Conservation (phyloP, 2,113 vertebrate species). For the Actinemys pallida region DNA sequence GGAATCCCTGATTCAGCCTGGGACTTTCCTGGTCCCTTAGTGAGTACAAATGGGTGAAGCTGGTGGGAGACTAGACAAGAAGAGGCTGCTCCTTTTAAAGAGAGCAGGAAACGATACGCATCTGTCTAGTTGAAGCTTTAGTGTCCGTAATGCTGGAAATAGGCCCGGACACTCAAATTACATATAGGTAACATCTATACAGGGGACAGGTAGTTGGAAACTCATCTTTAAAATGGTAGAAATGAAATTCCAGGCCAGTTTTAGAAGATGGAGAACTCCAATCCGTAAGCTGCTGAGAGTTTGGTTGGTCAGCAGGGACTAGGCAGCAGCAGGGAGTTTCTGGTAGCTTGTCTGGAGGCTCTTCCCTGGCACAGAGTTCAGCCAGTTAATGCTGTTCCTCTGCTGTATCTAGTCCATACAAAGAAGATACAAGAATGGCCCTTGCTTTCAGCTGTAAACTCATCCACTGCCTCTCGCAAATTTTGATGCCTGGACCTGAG, state of each 20-base stretch:
- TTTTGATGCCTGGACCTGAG: slow-evolving; percentile 43
- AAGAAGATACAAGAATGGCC: not conserved
- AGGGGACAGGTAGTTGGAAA: slow-evolving; percentile 41
- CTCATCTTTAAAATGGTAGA: not conserved
- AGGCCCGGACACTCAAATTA: slow-evolving; percentile 15
- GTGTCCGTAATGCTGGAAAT: not conserved
- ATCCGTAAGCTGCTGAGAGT: not conserved
- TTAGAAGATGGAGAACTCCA: not conserved
- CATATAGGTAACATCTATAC: not conserved
- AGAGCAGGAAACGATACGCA: not conserved
- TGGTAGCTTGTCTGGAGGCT: slow-evolving; percentile 52
- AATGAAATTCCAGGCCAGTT: not conserved
- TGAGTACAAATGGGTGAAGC: slow-evolving; percentile 16
- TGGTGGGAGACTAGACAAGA: not conserved
- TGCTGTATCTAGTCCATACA: slow-evolving; percentile 42
- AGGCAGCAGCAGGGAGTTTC: slow-evolving; percentile 58
- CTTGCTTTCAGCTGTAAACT: not conserved
- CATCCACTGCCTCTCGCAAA: slow-evolving; percentile 39
- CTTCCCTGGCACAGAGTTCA: slow-evolving; percentile 61
- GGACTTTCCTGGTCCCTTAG: slow-evolving; percentile 47
- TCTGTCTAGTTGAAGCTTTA: fast-evolving
- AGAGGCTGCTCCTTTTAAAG: slow-evolving; percentile 30
- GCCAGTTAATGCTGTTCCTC: slow-evolving; percentile 48
- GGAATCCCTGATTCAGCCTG: slow-evolving; percentile 39
- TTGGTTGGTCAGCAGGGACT: slow-evolving; percentile 38